Percentiles rank a stretch among this genome's conserved stretches.
Evolutionary conservation across 2,113 vertebrate genomes (phyloP).

Genomic region (Taxidea taxus): DNA sequence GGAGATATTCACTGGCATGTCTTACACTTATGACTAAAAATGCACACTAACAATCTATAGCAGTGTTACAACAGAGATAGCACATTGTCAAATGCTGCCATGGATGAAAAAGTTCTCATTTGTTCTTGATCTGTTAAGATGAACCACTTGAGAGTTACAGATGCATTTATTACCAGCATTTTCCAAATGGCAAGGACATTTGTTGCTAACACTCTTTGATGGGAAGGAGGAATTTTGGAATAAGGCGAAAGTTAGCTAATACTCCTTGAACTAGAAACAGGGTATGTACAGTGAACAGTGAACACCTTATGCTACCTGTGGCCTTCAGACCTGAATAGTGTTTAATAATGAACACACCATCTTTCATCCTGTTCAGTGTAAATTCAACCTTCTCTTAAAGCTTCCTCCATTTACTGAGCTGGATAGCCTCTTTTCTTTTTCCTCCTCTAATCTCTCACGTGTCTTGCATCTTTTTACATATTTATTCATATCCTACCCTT

Average conservation of each 20-base stretch:
- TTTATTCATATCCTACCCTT: neutral
- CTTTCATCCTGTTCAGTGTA: neutral
- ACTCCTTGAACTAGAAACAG: neutral
- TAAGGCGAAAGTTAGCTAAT: neutral
- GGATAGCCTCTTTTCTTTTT: neutral
- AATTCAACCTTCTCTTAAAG: neutral
- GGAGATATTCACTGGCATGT: slow-evolving; percentile 65
- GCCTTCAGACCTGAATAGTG: neutral
- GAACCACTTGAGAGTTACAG: slow-evolving; percentile 40
- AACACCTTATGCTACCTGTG: neutral
- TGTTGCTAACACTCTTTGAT: slow-evolving; percentile 14
- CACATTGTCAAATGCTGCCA: slow-evolving; percentile 69
- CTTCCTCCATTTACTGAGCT: neutral
- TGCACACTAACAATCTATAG: slow-evolving; percentile 55
- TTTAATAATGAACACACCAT: neutral
- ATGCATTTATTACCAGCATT: slow-evolving; percentile 35
- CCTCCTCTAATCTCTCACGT: neutral
- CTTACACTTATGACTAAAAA: slow-evolving; percentile 73
- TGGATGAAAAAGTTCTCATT: slow-evolving; percentile 55
- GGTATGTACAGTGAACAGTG: neutral
- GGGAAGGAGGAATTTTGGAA: neutral
- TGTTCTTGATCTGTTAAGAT: slow-evolving; percentile 55
- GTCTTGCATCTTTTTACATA: neutral
- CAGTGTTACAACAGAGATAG: slow-evolving; percentile 59
- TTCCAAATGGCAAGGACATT: slow-evolving; percentile 46